Conservation (phyloP, 1,140 invertebrate species). For the Phymorhynchus buccinoides region DNA sequence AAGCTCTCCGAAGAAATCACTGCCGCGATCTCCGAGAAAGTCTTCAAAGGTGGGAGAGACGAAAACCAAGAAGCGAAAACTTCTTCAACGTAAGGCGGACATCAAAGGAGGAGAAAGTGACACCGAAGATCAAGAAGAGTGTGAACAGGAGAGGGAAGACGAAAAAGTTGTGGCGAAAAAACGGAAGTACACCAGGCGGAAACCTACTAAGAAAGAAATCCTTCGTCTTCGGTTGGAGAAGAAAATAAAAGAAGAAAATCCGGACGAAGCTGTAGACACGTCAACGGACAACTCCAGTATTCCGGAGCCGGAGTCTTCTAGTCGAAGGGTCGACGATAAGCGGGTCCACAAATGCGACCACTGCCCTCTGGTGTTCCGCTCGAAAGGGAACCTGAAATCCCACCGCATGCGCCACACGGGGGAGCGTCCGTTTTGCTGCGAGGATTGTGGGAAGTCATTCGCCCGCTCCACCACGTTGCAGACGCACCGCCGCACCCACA, state of each 20-base stretch:
- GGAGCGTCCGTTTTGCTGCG: slow-evolving; percentile 78
- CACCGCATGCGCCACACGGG: slow-evolving; percentile 79
- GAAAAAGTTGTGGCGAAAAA: not conserved
- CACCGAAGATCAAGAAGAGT: not conserved
- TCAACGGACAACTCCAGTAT: not conserved
- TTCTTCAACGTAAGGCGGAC: not conserved
- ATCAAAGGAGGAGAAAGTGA: not conserved
- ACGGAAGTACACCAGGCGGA: not conserved
- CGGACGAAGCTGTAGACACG: not conserved
- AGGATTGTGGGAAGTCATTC: slow-evolving; percentile 67
- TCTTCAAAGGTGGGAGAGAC: not conserved
- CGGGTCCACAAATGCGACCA: slow-evolving; percentile 27
- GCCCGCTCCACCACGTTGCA: slow-evolving; percentile 33
- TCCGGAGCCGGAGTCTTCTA: not conserved
- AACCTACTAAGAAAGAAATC: not conserved
- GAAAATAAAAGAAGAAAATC: not conserved
- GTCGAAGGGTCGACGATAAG: not conserved
- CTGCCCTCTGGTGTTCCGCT: slow-evolving; percentile 14
- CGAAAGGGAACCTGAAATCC: not conserved
- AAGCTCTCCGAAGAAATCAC: not conserved
- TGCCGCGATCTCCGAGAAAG: not conserved
- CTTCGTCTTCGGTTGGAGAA: no score
- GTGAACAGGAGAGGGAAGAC: not conserved
- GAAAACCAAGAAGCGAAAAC: not conserved
- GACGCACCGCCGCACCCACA: slow-evolving; percentile 36